Conservation (phyloP, 1,140 invertebrate species). For the Hyles euphorbiae region DNA sequence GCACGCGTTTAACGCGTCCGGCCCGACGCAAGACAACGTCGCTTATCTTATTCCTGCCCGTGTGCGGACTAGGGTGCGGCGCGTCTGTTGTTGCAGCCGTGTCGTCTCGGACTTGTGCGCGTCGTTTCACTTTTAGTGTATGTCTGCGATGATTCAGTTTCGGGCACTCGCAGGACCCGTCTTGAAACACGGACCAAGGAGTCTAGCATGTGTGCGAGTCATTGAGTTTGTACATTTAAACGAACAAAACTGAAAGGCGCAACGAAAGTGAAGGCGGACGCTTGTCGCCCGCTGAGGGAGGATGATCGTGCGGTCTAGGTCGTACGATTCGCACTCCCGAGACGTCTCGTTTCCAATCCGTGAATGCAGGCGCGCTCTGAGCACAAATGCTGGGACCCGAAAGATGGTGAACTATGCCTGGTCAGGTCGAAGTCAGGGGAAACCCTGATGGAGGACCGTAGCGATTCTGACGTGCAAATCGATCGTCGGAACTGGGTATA, state of each 20-base stretch:
- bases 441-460: conserved; percentile 92
- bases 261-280: conserved; percentile 80
- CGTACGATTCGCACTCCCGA: conserved; percentile 73
- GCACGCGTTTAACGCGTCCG: conserved; percentile 45
- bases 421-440: conserved; percentile 89
- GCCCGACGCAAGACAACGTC: conserved; percentile 41
- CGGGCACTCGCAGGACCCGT: conserved; percentile 86
- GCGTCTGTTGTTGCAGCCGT: conserved; percentile 59
- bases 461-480: conserved; percentile 95
- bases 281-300: conserved; percentile 62
- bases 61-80: conserved; percentile 42
- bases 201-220: conserved; percentile 90
- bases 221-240: conserved; percentile 64
- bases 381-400: conserved; percentile 88
- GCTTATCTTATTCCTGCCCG: conserved; percentile 26
- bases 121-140: conserved; percentile 23
- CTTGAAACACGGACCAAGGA: conserved; percentile 97
- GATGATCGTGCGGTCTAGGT: conserved; percentile 60
- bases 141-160: conserved; percentile 76
- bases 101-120: conserved; percentile 65
- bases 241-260: conserved; percentile 78
- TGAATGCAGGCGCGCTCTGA: conserved; percentile 78
- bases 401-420: conserved; percentile 95
- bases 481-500: conserved; percentile 93
- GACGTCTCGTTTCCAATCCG: conserved; percentile 71